Conservation (phyloP, 2,113 vertebrate genomes). For the Tricholaema leucomelas region DNA sequence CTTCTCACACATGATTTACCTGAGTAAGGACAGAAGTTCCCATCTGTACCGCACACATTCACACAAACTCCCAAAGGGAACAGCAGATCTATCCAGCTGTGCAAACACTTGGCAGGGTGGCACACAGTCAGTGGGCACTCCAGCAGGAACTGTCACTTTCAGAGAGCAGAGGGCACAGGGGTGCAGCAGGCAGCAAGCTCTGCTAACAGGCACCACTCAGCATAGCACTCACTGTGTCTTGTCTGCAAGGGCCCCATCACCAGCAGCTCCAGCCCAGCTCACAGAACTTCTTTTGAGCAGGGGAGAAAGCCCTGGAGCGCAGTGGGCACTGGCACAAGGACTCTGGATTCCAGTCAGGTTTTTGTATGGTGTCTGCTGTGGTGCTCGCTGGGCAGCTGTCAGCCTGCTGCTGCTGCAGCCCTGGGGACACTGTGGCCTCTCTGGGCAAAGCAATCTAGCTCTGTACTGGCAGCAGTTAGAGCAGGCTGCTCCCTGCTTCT, state of each 20-base stretch:
- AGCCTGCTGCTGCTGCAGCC: background rate
- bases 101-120: background rate
- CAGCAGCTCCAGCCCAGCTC: background rate
- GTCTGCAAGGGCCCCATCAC: background rate
- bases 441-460: background rate
- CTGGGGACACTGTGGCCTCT: background rate
- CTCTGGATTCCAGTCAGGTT: background rate
- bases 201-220: background rate
- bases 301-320: background rate
- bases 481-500: background rate
- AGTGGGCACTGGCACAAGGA: background rate
- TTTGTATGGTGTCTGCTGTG: background rate
- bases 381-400: too few species aligned
- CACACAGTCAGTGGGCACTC: background rate
- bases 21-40: conserved; percentile 15
- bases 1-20: conserved; percentile 4
- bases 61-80: background rate
- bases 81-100: background rate
- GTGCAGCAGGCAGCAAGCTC: background rate
- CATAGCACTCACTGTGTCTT: background rate
- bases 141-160: background rate
- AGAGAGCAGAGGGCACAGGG: background rate
- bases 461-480: background rate
- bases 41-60: background rate
- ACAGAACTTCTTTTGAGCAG: background rate